These are phyloP conservation scores for Apomyelois bistriatella DNA, from an alignment of 2,888 invertebrate species.

Conservation along the genomic window DNA sequence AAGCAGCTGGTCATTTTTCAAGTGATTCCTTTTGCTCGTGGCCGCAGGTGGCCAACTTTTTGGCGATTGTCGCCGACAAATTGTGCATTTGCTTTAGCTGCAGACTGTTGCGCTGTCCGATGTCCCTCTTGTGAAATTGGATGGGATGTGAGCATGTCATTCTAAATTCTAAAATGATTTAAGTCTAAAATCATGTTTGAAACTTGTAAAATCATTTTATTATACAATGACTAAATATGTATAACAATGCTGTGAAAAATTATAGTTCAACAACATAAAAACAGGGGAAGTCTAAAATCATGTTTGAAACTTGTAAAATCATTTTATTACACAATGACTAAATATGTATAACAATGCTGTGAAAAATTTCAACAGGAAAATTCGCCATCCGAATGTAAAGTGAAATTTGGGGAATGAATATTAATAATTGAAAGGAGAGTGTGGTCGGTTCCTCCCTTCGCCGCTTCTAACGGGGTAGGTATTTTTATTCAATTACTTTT, in stretches of 20 bases:
- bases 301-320: no score
- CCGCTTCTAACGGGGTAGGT: conserved; percentile 17
- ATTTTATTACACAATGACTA: no score
- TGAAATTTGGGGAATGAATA: conserved; percentile 34
- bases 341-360: neutral
- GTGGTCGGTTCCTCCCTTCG: conserved; percentile 25
- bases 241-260: conserved; percentile 14
- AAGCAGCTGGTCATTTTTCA: conserved; percentile 80
- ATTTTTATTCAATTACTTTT: conserved; percentile 23
- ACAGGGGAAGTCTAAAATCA: no score
- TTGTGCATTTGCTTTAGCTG: conserved; percentile 55
- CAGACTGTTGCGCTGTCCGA: conserved; percentile 58
- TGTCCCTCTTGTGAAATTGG: conserved; percentile 60
- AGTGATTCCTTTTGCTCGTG: conserved; percentile 75
- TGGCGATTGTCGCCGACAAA: conserved; percentile 39
- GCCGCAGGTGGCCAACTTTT: conserved; percentile 60
- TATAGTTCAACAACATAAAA: no score
- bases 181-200: no score
- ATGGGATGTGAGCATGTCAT: conserved; percentile 46
- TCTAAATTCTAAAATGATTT: no score
- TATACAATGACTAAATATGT: no score
- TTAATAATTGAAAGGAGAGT: conserved; percentile 35
- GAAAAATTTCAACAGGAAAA: conserved; percentile 22
- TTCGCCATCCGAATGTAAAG: conserved; percentile 29
- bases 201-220: neutral